These are phyloP conservation scores for Condylura cristata DNA, from an alignment of 2,113 vertebrate species.

Conservation along the genomic window DNA sequence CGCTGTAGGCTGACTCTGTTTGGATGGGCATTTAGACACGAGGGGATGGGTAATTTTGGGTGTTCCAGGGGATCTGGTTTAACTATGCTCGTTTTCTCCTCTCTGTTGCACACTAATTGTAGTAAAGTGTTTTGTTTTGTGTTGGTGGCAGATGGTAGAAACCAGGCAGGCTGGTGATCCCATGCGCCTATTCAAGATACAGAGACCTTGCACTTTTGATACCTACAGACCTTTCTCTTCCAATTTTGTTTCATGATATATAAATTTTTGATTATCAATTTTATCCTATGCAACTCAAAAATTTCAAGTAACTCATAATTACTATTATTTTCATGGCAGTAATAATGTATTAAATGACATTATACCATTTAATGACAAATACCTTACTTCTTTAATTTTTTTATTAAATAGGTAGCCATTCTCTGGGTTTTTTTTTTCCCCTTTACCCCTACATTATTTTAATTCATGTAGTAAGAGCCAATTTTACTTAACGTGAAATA, in stretches of 20 bases:
- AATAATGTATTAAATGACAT: not conserved
- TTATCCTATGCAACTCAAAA: not conserved
- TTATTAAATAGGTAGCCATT: not conserved
- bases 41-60: too few species aligned
- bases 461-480: not conserved
- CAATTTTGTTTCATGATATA: slow-evolving; percentile 1
- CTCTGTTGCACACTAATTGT: too few species aligned
- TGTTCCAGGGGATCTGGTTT: too few species aligned
- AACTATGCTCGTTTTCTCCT: too few species aligned
- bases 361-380: too few species aligned
- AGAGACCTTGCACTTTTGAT: not conserved
- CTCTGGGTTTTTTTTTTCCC: not conserved
- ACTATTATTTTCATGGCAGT: not conserved
- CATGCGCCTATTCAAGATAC: too few species aligned
- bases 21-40: too few species aligned
- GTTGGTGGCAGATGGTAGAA: too few species aligned
- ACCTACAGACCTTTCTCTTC: not conserved
- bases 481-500: not conserved
- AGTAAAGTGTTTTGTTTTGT: too few species aligned
- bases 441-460: not conserved
- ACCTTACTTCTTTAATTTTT: too few species aligned
- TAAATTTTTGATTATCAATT: not conserved
- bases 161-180: too few species aligned
- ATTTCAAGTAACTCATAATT: not conserved
- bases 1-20: too few species aligned